Evolutionary conservation across 2,888 invertebrate species (phyloP), one percentile per base, ranked within the genome.

Genomic region (Diloba caeruleocephala): DNA sequence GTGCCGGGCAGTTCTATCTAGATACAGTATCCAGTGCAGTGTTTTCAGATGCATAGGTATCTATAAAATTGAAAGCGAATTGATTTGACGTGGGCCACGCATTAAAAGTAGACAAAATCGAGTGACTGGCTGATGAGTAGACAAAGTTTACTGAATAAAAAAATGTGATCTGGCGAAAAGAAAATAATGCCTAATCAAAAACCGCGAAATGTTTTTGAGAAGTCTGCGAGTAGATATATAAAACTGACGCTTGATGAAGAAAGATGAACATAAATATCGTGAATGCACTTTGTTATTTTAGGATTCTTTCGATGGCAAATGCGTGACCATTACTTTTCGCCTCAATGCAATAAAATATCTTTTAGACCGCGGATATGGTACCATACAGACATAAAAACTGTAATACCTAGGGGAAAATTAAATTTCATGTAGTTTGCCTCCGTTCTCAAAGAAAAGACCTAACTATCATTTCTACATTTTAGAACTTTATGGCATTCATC

Each of bases 1-100:
- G 83, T 87, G 84, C 84, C 82, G 81, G 78, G 77, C 83, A 69
- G 80, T 80, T 87, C 78, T 82, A 84, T 87, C 84, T 82, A 82
- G 84, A 84, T 82, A 80, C 74, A 79, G 81, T 80, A 78, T 80
- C 76, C n/a, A 76, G 76, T 82, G 77, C 76, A 78, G 68, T 75
- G 67, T 71, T 74, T 74, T 70, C 67, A 63, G 56, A 65, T 51
- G 46, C 60, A 54, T 51, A 56, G n/a, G n/a, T n/a, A n/a, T n/a
- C 36, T 57, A 54, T 46, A 54, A 53, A 73, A 66, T 57, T 71
- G 45, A 25, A 54, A 38, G 21, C 31, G 25, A 60, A 56, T 58
- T 63, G 14, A 58, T 61, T 43, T 50, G 36, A 56, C 45, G 31
- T 39, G 12, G 28, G 19, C 38, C 29, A 44, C 23, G 17, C 39